These are phyloP conservation scores for Planiliza haematocheilus DNA, from an alignment of 2,113 vertebrate genomes.

Conservation along the genomic window DNA sequence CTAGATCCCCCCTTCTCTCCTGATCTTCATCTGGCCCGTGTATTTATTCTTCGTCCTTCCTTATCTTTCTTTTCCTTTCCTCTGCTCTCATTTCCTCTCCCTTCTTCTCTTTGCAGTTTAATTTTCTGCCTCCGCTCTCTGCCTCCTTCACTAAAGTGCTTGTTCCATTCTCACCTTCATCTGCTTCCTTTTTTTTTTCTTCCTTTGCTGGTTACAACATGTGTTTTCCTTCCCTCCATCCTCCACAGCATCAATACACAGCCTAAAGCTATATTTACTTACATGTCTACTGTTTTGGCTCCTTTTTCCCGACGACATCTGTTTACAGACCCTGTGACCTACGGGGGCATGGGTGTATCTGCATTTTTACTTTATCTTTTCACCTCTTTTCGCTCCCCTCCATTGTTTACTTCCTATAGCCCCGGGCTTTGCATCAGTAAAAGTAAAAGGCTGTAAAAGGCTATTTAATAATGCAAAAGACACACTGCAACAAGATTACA, in stretches of 20 bases:
- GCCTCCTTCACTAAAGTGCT: background rate
- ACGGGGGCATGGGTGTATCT: background rate
- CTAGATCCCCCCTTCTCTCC: background rate
- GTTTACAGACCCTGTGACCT: background rate
- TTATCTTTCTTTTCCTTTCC: conserved; percentile 5
- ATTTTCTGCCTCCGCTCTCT: background rate
- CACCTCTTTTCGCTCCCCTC: background rate
- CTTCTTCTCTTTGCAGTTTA: background rate
- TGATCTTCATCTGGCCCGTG: conserved; percentile 12
- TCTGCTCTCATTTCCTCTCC: background rate
- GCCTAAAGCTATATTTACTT: conserved; percentile 21
- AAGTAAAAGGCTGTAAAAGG: conserved; percentile 22
- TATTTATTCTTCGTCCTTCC: conserved; percentile 11
- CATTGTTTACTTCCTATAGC: background rate
- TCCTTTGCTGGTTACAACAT: background rate
- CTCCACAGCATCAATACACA: conserved; percentile 1
- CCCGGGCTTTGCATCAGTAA: conserved; percentile 3
- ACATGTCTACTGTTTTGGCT: conserved; percentile 4
- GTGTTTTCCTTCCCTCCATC: background rate
- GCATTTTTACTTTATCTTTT: background rate
- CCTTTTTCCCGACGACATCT: no score
- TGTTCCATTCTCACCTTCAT: background rate
- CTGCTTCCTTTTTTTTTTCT: background rate
- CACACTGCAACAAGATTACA: conserved; percentile 4
- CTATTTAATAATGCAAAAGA: conserved; percentile 47